Evolutionary conservation across 1,140 invertebrate species (phyloP).

Genomic region (Ericerus pela): DNA sequence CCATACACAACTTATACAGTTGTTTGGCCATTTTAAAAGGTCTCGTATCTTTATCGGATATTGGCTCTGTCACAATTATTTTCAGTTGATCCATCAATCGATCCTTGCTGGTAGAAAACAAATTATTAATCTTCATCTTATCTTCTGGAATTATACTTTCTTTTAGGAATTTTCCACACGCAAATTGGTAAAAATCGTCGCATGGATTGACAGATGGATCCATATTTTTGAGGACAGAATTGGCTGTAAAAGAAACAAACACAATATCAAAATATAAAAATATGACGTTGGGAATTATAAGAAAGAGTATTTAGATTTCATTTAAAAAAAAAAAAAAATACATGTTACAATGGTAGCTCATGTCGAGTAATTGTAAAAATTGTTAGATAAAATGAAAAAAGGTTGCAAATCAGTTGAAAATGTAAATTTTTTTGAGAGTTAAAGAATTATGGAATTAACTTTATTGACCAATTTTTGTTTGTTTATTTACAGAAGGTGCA

Average conservation of each 20-base stretch:
- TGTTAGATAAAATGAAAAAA: too few species aligned
- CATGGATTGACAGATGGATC: slow-evolving; percentile 64
- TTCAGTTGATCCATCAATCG: slow-evolving; percentile 62
- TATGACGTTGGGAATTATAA: too few species aligned
- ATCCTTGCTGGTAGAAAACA: slow-evolving; percentile 65
- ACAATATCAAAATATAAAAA: too few species aligned
- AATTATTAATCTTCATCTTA: slow-evolving; percentile 50
- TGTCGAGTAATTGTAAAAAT: too few species aligned
- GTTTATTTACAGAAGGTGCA: too few species aligned
- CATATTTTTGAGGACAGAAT: slow-evolving; percentile 50
- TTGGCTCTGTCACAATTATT: slow-evolving; percentile 52
- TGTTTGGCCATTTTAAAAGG: slow-evolving; percentile 61
- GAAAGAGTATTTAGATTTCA: too few species aligned
- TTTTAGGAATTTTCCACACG: slow-evolving; percentile 48
- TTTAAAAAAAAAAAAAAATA: too few species aligned
- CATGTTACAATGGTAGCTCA: too few species aligned
- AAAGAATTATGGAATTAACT: too few species aligned
- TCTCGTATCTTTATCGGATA: slow-evolving; percentile 44
- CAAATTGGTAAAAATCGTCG: slow-evolving; percentile 76
- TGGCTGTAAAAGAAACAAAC: slow-evolving; percentile 21
- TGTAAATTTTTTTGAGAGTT: too few species aligned
- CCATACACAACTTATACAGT: slow-evolving; percentile 70
- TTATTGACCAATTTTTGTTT: too few species aligned
- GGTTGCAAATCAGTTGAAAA: too few species aligned
- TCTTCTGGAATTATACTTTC: slow-evolving; percentile 40